Conservation (phyloP, 2,888 invertebrate genomes). For the Zaprionus bogoriensis region DNA sequence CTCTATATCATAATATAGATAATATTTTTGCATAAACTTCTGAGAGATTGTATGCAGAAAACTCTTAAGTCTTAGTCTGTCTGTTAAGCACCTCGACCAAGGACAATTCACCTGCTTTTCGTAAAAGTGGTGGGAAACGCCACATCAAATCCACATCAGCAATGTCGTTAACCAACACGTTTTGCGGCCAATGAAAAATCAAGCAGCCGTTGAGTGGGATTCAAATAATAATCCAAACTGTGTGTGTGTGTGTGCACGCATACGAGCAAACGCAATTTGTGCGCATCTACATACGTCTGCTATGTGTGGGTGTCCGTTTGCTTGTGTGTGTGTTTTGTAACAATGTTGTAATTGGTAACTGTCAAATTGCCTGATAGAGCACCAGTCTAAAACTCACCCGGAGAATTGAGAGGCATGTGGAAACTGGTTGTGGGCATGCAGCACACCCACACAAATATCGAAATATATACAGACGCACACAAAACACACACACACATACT, state of each 20-base stretch:
- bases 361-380: slow-evolving; percentile 69
- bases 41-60: too few species aligned
- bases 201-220: slow-evolving; percentile 18
- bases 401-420: slow-evolving; percentile 17
- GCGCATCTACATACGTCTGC: slow-evolving; percentile 16
- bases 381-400: slow-evolving; percentile 16
- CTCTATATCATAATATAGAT: too few species aligned
- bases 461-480: not conserved
- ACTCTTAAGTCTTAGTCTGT: too few species aligned
- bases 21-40: too few species aligned
- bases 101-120: not conserved
- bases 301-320: not conserved
- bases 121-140: slow-evolving; percentile 6
- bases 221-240: slow-evolving; percentile 49
- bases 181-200: slow-evolving; percentile 22
- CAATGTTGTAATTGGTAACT: slow-evolving; percentile 66
- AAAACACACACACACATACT: not conserved
- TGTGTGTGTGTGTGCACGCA: slow-evolving; percentile 14
- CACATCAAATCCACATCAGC: not conserved
- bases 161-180: slow-evolving; percentile 14
- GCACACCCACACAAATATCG: slow-evolving; percentile 8
- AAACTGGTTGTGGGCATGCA: slow-evolving; percentile 24
- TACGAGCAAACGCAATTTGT: slow-evolving; percentile 13
- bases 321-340: slow-evolving; percentile 33
- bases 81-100: too few species aligned